Conservation (phyloP, 2,113 vertebrate species). For the Tachysurus fulvidraco region DNA sequence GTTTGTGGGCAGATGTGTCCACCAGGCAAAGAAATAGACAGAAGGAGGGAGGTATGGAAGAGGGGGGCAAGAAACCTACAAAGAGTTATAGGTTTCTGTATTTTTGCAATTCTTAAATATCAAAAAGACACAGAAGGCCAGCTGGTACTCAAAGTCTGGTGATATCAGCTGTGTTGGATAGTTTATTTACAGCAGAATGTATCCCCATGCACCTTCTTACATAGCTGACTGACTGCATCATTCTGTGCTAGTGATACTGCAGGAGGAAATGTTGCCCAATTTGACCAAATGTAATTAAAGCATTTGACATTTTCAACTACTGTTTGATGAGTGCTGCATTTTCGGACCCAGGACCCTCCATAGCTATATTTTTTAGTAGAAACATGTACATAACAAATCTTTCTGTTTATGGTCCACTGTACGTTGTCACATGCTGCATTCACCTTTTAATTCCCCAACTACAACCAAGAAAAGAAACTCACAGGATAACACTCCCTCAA, state of each 20-base stretch:
- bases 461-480: background rate
- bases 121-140: background rate
- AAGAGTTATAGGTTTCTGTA: background rate
- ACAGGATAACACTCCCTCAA: background rate
- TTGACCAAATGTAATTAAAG: background rate
- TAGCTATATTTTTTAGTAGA: background rate
- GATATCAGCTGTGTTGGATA: background rate
- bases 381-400: background rate
- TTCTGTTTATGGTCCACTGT: background rate
- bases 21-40: conserved; percentile 20
- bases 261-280: background rate
- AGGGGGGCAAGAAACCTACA: background rate
- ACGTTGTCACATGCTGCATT: background rate
- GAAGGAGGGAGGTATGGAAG: background rate
- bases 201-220: background rate
- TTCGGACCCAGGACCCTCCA: background rate
- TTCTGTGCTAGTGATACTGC: background rate
- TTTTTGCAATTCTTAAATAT: background rate
- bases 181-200: background rate
- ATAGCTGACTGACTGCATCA: background rate
- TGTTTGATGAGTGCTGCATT: background rate
- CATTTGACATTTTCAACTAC: background rate
- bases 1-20: conserved; percentile 36
- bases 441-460: background rate
- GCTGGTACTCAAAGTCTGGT: background rate